These are phyloP conservation scores for Falco concolor DNA, from an alignment of 2,797 vertebrate species.

Conservation along the genomic window DNA sequence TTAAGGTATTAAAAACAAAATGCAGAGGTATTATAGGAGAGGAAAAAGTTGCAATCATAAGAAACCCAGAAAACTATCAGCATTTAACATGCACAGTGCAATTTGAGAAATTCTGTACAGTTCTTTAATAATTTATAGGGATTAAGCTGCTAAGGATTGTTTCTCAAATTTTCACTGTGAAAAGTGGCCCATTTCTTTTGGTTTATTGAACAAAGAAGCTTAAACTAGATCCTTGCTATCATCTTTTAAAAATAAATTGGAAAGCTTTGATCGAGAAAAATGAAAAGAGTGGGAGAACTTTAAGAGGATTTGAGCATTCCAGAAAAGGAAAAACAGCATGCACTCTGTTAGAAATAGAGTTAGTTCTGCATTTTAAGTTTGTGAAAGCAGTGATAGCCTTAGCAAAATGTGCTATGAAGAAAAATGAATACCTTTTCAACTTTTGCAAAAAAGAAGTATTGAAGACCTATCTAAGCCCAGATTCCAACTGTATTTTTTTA, in stretches of 20 bases:
- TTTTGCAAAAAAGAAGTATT: background rate
- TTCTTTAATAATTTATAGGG: background rate
- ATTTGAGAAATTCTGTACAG: background rate
- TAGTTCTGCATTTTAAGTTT: slow-evolving; percentile 11
- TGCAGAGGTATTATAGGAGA: background rate
- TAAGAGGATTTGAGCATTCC: slow-evolving; percentile 3
- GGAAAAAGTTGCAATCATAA: background rate
- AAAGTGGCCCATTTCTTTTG: background rate
- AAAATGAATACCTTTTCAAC: background rate
- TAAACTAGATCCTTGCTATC: background rate
- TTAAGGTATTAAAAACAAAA: background rate
- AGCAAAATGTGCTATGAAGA: background rate
- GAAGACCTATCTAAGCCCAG: background rate
- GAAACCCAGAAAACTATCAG: background rate
- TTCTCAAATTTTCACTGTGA: background rate
- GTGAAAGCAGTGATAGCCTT: background rate
- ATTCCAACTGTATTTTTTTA: background rate
- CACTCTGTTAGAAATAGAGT: background rate
- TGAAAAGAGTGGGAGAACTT: background rate
- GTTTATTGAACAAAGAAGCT: background rate
- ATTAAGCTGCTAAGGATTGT: background rate
- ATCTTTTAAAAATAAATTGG: background rate
- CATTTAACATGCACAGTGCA: background rate
- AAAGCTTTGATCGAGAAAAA: background rate
- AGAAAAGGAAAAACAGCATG: background rate